Percentiles rank a stretch among this genome's conserved stretches.
phyloP scores from a whole-genome alignment of 2,113 vertebrate species.

The Sorex araneus region DNA sequence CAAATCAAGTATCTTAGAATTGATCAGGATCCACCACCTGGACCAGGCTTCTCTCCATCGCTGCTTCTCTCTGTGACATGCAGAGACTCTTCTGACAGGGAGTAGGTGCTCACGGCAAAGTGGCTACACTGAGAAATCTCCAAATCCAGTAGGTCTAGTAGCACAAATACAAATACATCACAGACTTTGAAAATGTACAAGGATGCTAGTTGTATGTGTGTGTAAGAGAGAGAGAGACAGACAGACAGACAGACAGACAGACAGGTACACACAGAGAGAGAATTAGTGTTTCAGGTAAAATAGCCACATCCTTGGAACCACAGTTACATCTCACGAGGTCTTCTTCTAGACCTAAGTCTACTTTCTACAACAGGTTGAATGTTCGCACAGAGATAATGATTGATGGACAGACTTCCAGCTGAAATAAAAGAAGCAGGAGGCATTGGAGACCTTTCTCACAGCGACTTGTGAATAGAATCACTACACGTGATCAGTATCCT shows the following conservation, averaged over 20 bases:
- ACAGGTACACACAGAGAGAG: neutral
- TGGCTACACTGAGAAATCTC: slow-evolving; percentile 34
- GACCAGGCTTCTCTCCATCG: neutral
- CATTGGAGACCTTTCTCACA: neutral
- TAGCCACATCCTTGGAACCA: neutral
- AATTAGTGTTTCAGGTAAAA: neutral
- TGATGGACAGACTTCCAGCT: neutral
- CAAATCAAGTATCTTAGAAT: neutral
- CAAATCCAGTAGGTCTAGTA: neutral
- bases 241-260: neutral
- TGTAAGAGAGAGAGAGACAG: neutral
- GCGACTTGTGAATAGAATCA: neutral
- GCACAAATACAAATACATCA: slow-evolving; percentile 64
- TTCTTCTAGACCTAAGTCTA: slow-evolving; percentile 35
- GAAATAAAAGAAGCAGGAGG: neutral
- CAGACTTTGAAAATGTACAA: slow-evolving; percentile 52
- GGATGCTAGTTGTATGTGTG: neutral
- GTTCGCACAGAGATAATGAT: neutral
- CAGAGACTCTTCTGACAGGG: neutral
- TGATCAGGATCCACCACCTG: neutral
- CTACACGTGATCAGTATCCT: neutral
- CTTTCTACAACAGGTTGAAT: neutral
- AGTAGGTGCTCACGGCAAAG: neutral
- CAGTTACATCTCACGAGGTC: slow-evolving; percentile 41
- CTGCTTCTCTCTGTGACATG: neutral